These are phyloP conservation scores for Trichogramma dendrolimi DNA, from an alignment of 2,888 invertebrate species.

Conservation along the genomic window DNA sequence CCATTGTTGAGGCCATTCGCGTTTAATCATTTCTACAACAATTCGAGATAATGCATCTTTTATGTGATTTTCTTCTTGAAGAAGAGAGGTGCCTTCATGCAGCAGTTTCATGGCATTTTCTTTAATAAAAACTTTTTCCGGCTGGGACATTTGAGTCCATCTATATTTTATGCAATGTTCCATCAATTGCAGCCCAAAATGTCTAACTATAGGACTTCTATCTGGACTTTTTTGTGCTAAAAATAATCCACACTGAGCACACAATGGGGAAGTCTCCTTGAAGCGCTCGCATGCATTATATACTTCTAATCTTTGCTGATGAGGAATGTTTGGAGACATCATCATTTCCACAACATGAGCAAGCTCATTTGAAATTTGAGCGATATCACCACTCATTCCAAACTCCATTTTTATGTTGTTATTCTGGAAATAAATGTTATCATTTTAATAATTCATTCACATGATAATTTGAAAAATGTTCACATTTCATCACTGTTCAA, in stretches of 20 bases:
- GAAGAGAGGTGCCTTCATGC: constrained; percentile 70
- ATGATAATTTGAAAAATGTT: too few species aligned
- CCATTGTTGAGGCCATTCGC: constrained; percentile 98
- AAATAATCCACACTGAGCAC: constrained; percentile 81
- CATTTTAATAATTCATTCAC: too few species aligned
- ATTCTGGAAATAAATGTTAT: constrained; percentile 16
- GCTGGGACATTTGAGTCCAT: constrained; percentile 84
- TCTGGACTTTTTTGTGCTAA: constrained; percentile 68
- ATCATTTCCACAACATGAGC: constrained; percentile 78
- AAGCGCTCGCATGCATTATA: constrained; percentile 82
- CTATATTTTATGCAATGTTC: constrained; percentile 90
- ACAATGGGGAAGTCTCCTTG: constrained; percentile 80
- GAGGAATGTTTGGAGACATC: constrained; percentile 73
- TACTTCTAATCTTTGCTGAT: constrained; percentile 73
- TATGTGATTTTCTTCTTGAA: constrained; percentile 68
- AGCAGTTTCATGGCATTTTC: constrained; percentile 85
- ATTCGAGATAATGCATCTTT: constrained; percentile 83
- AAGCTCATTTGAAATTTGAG: constrained; percentile 70
- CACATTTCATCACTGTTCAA: too few species aligned
- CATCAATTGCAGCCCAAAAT: constrained; percentile 88
- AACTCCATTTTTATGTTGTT: constrained; percentile 45
- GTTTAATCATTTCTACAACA: constrained; percentile 94
- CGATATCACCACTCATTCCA: constrained; percentile 62
- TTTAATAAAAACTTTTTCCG: constrained; percentile 86
- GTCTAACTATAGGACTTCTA: constrained; percentile 74